Percentiles rank a stretch among this genome's conserved stretches.
These are phyloP conservation scores for Poecilia velifera DNA, from an alignment of 2,797 vertebrate species.

Conservation along the genomic window DNA sequence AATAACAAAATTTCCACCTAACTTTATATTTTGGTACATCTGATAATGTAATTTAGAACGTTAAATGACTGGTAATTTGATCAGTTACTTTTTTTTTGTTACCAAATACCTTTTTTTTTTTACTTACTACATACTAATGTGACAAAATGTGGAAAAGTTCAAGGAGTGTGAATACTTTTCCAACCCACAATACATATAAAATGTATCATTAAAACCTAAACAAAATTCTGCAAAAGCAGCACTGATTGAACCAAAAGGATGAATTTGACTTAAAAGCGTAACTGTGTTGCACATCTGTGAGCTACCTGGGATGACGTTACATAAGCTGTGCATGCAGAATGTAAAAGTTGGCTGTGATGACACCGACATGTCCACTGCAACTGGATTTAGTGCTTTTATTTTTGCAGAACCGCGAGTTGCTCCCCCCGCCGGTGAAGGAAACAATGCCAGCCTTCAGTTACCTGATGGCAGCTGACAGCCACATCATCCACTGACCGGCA, in stretches of 20 bases:
- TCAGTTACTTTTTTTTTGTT: too few relatives aligned
- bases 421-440: constrained; percentile 38
- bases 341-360: background rate
- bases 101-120: too few relatives aligned
- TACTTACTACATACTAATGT: too few relatives aligned
- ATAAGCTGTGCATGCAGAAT: background rate
- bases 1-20: too few relatives aligned
- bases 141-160: too few relatives aligned
- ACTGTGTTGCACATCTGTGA: background rate
- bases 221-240: constrained; percentile 19
- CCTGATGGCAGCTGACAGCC: constrained; percentile 61
- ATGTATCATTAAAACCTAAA: background rate
- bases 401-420: constrained; percentile 35
- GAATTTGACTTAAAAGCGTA: background rate
- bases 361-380: background rate
- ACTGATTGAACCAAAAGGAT: background rate
- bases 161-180: too few relatives aligned
- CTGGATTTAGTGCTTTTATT: constrained; percentile 5
- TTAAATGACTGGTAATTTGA: too few relatives aligned
- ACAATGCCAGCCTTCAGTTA: constrained; percentile 39
- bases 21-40: too few relatives aligned
- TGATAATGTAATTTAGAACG: too few relatives aligned
- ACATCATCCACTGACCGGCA: constrained; percentile 57
- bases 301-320: background rate
- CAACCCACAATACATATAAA: too few relatives aligned